A percentile compares a stretch with the other conserved stretches of the same genome.
Evolutionary conservation across 1,140 invertebrate species (phyloP).

Genomic region (Caerostris extrusa): DNA sequence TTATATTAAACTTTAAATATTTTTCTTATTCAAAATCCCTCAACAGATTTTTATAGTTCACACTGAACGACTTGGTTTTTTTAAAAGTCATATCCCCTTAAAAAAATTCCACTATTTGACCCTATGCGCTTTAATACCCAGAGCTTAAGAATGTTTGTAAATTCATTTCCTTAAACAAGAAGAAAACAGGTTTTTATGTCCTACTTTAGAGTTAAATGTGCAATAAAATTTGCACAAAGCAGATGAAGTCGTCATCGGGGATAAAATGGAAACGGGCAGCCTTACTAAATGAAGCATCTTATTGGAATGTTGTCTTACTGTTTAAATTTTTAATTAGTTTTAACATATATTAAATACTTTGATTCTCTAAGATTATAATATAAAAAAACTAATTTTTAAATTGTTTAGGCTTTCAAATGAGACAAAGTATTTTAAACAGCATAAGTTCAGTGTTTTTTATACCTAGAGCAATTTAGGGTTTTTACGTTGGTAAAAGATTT

Average conservation of each 20-base stretch:
- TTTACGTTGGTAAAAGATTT: too few relatives aligned
- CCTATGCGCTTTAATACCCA: background rate
- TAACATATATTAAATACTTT: too few relatives aligned
- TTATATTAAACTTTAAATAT: conserved; percentile 20
- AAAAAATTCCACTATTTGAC: background rate
- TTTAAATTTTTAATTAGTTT: too few relatives aligned
- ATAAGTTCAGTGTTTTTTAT: too few relatives aligned
- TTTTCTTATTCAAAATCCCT: background rate
- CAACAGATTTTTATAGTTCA: conserved; percentile 5
- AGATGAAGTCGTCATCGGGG: background rate
- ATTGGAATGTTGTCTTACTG: too few relatives aligned
- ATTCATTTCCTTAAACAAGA: conserved; percentile 25
- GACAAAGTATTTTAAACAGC: too few relatives aligned
- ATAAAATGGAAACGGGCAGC: background rate
- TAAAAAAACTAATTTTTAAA: too few relatives aligned
- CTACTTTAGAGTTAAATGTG: background rate
- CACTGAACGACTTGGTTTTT: background rate
- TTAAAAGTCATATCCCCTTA: background rate
- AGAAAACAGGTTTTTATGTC: background rate
- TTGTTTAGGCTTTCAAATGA: too few relatives aligned
- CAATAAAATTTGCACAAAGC: background rate
- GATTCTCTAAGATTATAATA: too few relatives aligned
- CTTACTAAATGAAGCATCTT: too few relatives aligned
- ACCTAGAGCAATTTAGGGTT: too few relatives aligned
- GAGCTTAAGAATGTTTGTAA: conserved; percentile 6